Conservation (phyloP, 2,888 invertebrate genomes). For the Dolomedes plantarius region DNA sequence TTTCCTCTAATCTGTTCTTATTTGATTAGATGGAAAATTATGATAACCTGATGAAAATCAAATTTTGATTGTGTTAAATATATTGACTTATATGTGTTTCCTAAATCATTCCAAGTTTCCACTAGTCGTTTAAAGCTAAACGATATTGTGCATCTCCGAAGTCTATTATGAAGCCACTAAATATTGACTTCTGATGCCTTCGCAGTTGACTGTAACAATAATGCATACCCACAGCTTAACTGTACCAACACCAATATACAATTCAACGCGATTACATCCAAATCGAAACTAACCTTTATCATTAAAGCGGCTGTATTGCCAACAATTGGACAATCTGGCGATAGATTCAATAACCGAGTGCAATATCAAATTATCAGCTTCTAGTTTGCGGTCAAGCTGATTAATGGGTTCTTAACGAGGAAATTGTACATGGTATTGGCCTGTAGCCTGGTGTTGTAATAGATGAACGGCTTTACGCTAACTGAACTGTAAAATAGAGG, state of each 20-base stretch:
- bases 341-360: slow-evolving; percentile 58
- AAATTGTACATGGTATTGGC: not conserved
- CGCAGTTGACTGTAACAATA: not conserved
- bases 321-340: slow-evolving; percentile 59
- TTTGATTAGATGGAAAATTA: too few relatives aligned
- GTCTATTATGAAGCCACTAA: not conserved
- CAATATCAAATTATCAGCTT: slow-evolving; percentile 58
- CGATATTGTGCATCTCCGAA: too few relatives aligned
- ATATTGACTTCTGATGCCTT: not conserved
- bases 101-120: too few relatives aligned
- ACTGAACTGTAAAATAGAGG: not conserved
- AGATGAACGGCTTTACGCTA: not conserved
- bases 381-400: slow-evolving; percentile 43
- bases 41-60: too few relatives aligned
- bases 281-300: slow-evolving; percentile 15
- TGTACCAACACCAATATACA: not conserved
- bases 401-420: slow-evolving; percentile 54
- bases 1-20: too few relatives aligned
- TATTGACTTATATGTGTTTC: too few relatives aligned
- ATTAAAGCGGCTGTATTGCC: slow-evolving; percentile 19
- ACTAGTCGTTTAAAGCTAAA: too few relatives aligned
- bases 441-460: not conserved
- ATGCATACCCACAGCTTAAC: not conserved
- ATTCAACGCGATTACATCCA: slow-evolving; percentile 12
- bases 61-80: too few relatives aligned